Evolutionary conservation across 2,888 invertebrate genomes (phyloP).

Genomic region (Tetragonisca angustula): DNA sequence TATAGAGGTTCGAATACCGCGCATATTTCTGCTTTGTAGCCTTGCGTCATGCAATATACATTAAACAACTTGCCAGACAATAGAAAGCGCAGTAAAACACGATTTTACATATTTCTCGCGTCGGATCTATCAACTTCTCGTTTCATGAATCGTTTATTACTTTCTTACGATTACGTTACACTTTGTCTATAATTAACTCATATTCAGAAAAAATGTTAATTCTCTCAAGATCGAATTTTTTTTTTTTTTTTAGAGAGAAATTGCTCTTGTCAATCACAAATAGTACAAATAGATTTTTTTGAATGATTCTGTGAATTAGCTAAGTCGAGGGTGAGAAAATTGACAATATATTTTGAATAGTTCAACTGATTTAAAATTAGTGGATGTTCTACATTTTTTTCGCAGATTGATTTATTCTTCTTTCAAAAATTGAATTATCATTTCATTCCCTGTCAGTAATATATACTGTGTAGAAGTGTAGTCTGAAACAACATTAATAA

Average conservation of each 20-base stretch:
- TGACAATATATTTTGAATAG: too few relatives aligned
- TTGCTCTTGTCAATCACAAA: too few relatives aligned
- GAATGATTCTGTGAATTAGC: too few relatives aligned
- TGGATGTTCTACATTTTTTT: too few relatives aligned
- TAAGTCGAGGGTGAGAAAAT: too few relatives aligned
- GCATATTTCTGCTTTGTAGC: not conserved
- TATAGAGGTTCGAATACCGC: not conserved
- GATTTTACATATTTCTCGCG: slow-evolving; percentile 28
- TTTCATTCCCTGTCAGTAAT: not conserved
- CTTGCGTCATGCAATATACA: not conserved
- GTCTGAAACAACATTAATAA: not conserved
- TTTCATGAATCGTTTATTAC: not conserved
- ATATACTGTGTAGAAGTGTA: not conserved
- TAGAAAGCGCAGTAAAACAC: slow-evolving; percentile 7
- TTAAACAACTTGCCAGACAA: slow-evolving; percentile 10
- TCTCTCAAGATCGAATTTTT: too few relatives aligned
- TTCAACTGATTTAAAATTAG: too few relatives aligned
- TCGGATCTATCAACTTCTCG: not conserved
- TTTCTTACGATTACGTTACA: too few relatives aligned
- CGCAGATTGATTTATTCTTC: too few relatives aligned
- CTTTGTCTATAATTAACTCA: not conserved
- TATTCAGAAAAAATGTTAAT: too few relatives aligned
- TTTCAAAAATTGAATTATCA: not conserved
- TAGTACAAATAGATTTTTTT: too few relatives aligned
- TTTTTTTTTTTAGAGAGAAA: too few relatives aligned